phyloP scores from a whole-genome alignment of 2,888 invertebrate species.

The Torymus aiolomorphi region DNA sequence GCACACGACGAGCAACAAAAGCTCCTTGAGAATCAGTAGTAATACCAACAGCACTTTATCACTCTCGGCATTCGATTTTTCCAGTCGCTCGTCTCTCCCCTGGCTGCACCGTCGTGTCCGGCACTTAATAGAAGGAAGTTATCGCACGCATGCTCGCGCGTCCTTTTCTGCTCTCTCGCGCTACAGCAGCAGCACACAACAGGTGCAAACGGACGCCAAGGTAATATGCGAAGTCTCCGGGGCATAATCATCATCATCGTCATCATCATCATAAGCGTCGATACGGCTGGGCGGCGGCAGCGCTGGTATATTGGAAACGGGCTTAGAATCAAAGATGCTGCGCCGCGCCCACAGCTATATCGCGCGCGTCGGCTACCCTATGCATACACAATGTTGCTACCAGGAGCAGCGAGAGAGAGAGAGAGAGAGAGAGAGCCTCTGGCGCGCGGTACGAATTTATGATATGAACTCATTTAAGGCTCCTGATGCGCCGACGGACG shows the following conservation, averaged over 20 bases:
- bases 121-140: constrained; percentile 35
- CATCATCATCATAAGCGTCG: constrained; percentile 57
- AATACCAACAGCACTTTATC: constrained; percentile 47
- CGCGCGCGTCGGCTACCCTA: constrained; percentile 69
- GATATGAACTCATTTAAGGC: constrained; percentile 72
- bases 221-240: constrained; percentile 45
- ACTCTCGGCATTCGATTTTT: constrained; percentile 38
- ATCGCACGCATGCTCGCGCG: constrained; percentile 14
- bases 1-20: not conserved
- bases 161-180: not conserved
- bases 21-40: not conserved
- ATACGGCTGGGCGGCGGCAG: constrained; percentile 55
- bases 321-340: constrained; percentile 63
- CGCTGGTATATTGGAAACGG: constrained; percentile 65
- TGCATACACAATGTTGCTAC: constrained; percentile 75
- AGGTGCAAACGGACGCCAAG: constrained; percentile 50
- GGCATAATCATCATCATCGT: constrained; percentile 58
- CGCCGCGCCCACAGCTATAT: constrained; percentile 66
- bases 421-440: constrained; percentile 7
- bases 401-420: constrained; percentile 57
- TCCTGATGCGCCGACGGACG: constrained; percentile 60
- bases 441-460: constrained; percentile 70
- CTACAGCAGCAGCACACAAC: constrained; percentile 13
- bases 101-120: not conserved
- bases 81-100: no score